These are phyloP conservation scores for Herminia tarsipennalis DNA, from an alignment of 2,888 invertebrate genomes.

Conservation along the genomic window DNA sequence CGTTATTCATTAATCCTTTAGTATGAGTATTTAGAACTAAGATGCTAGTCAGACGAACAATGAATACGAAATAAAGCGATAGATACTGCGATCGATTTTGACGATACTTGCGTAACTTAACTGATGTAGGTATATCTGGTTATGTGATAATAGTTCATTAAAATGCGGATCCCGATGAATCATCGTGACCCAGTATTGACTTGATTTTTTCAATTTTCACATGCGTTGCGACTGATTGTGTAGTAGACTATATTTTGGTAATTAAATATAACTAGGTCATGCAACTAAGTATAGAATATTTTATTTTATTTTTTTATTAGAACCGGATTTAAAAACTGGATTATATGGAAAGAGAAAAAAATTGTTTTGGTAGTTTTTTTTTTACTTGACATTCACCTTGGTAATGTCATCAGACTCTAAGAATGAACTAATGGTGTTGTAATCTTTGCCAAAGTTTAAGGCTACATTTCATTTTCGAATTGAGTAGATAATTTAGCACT, in stretches of 20 bases:
- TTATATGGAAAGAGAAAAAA: too few species aligned
- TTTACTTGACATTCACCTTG: too few species aligned
- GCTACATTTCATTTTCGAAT: too few species aligned
- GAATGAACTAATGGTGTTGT: too few species aligned
- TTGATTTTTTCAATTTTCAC: slow-evolving; percentile 29
- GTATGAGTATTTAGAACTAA: not conserved
- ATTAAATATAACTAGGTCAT: slow-evolving; percentile 6
- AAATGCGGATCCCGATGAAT: slow-evolving; percentile 61
- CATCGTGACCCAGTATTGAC: slow-evolving; percentile 49
- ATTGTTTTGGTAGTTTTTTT: too few species aligned
- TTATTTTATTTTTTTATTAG: too few species aligned
- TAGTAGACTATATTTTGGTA: slow-evolving; percentile 8
- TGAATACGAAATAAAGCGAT: slow-evolving; percentile 15
- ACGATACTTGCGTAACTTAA: slow-evolving; percentile 41
- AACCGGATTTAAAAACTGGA: too few species aligned
- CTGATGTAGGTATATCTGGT: slow-evolving; percentile 48
- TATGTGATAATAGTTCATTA: slow-evolving; percentile 63
- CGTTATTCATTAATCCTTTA: slow-evolving; percentile 21
- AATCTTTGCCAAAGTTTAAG: too few species aligned
- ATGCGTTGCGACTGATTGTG: slow-evolving; percentile 23
- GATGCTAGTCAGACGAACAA: slow-evolving; percentile 13
- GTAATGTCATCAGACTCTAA: too few species aligned
- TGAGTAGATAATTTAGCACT: too few species aligned
- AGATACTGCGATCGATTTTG: slow-evolving; percentile 9
- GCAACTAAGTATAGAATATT: too few species aligned